These are phyloP conservation scores for Pseudococcus viburni DNA, from an alignment of 2,888 invertebrate genomes.

Conservation along the genomic window DNA sequence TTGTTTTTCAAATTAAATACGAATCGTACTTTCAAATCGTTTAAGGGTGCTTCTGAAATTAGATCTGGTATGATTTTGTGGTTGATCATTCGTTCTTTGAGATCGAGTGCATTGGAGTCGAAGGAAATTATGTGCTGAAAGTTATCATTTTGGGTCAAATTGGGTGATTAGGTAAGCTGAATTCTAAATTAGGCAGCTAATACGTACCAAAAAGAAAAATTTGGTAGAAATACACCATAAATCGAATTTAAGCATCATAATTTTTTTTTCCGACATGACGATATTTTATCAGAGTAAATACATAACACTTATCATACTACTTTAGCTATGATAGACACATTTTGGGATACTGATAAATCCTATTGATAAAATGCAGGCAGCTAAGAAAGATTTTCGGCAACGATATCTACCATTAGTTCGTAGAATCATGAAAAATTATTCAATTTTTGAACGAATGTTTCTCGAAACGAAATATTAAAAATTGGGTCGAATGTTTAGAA, in stretches of 20 bases:
- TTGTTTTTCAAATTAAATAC: background rate
- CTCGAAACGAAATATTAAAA: too few relatives aligned
- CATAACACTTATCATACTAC: background rate
- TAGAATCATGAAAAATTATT: too few relatives aligned
- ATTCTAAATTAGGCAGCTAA: background rate
- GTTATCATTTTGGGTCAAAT: background rate
- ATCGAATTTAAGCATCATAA: background rate
- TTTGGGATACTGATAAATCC: background rate
- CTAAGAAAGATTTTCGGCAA: background rate
- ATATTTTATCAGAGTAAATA: background rate
- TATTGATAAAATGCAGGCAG: background rate
- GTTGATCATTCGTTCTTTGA: background rate
- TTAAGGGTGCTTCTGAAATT: background rate
- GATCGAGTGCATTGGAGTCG: background rate
- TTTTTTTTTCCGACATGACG: background rate
- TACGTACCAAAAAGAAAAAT: background rate
- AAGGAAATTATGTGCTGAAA: background rate
- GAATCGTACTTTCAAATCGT: background rate
- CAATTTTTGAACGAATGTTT: too few relatives aligned
- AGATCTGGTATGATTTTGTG: slow-evolving; percentile 7
- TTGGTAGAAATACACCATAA: background rate
- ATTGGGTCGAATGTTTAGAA: background rate
- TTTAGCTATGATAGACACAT: background rate
- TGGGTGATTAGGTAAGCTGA: background rate
- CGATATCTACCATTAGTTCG: background rate